phyloP scores from a whole-genome alignment of 1,140 invertebrate genomes.

The Rhyzopertha dominica region DNA sequence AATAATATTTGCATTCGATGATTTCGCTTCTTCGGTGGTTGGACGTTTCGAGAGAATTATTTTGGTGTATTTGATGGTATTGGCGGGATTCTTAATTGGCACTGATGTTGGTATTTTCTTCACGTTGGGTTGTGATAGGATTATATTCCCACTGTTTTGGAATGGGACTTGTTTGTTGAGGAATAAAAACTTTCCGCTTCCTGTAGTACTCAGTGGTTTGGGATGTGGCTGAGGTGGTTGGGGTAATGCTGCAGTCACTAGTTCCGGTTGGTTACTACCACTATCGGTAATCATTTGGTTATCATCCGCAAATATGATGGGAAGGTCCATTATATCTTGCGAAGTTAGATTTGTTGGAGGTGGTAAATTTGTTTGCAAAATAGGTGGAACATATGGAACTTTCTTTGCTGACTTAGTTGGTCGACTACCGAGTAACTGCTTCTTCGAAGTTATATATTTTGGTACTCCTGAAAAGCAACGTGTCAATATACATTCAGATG shows the following conservation, averaged over 20 bases:
- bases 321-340: conserved; percentile 60
- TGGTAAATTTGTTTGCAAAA: conserved; percentile 22
- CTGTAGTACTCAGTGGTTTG: conserved; percentile 31
- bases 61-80: conserved; percentile 51
- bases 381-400: conserved; percentile 14
- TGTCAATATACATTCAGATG: not conserved
- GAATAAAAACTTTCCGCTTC: conserved; percentile 42
- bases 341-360: conserved; percentile 51
- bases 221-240: conserved; percentile 24
- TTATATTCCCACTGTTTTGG: conserved; percentile 22
- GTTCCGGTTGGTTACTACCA: conserved; percentile 19
- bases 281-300: conserved; percentile 49
- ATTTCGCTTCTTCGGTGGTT: conserved; percentile 17
- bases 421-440: conserved; percentile 28
- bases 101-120: conserved; percentile 22
- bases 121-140: conserved; percentile 27
- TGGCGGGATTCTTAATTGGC: conserved; percentile 19
- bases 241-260: conserved; percentile 20
- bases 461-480: conserved; percentile 9
- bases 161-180: conserved; percentile 46
- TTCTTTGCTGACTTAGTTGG: conserved; percentile 25
- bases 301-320: conserved; percentile 63
- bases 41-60: conserved; percentile 51
- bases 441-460: conserved; percentile 38
- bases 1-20: not conserved